Evolutionary conservation across 1,140 invertebrate genomes (phyloP).

Genomic region (Dendrolimus punctatus): DNA sequence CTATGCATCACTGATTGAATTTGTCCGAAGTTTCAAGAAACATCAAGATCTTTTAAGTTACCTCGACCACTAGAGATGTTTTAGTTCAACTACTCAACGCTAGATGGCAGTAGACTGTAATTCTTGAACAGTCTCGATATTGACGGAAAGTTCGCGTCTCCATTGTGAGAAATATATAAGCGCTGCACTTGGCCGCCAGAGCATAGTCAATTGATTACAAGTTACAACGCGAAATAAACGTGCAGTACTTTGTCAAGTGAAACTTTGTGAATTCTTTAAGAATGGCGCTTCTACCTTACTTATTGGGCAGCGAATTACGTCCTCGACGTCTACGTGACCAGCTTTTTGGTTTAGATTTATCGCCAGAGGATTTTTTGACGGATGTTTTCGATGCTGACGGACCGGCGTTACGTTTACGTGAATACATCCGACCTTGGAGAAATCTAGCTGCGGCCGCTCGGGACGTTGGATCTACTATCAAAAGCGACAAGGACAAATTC

Average conservation of each 20-base stretch:
- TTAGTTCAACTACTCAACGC: constrained; percentile 6
- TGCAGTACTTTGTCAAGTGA: background rate
- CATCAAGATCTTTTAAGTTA: too few species aligned
- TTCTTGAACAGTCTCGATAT: constrained; percentile 21
- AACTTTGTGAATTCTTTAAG: background rate
- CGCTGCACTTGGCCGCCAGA: constrained; percentile 9
- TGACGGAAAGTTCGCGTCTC: background rate
- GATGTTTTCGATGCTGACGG: constrained; percentile 35
- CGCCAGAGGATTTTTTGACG: constrained; percentile 36
- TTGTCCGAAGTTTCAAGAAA: too few species aligned
- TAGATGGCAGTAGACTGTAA: constrained; percentile 11
- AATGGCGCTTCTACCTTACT: constrained; percentile 51
- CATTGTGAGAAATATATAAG: constrained; percentile 28
- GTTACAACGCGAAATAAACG: constrained; percentile 13
- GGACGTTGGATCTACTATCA: constrained; percentile 50
- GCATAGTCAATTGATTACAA: constrained; percentile 24
- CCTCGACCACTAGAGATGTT: background rate
- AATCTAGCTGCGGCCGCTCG: constrained; percentile 29
- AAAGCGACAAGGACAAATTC: constrained; percentile 64
- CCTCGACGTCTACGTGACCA: constrained; percentile 37
- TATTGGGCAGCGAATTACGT: constrained; percentile 38
- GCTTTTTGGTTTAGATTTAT: constrained; percentile 40
- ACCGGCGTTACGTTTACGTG: constrained; percentile 19
- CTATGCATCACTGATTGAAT: too few species aligned
- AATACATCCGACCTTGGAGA: constrained; percentile 43